These are phyloP conservation scores for Belgica antarctica DNA, from an alignment of 2,888 invertebrate species.

Conservation along the genomic window DNA sequence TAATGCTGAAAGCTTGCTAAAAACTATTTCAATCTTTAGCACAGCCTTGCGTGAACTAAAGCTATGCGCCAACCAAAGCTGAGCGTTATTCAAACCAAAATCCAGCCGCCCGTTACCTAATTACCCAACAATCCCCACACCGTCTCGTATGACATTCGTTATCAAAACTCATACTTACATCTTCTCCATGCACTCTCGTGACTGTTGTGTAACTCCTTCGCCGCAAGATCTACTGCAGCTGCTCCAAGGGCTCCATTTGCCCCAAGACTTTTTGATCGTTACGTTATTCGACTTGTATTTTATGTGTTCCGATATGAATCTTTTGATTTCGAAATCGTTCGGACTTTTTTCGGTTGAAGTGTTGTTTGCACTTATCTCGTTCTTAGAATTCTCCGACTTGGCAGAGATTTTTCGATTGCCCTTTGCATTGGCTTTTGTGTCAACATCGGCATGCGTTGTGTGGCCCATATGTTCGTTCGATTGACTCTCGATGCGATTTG, in stretches of 20 bases:
- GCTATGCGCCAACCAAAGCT: too few relatives aligned
- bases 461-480: conserved; percentile 16
- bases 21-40: too few relatives aligned
- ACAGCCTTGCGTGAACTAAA: too few relatives aligned
- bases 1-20: too few relatives aligned
- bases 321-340: conserved; percentile 34
- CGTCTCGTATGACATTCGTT: too few relatives aligned
- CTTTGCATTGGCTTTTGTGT: conserved; percentile 3
- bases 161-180: conserved; percentile 29
- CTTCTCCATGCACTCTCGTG: conserved; percentile 25
- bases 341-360: conserved; percentile 5
- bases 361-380: conserved; percentile 30
- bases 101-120: too few relatives aligned
- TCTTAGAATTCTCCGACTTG: conserved; percentile 16
- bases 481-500: not conserved
- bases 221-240: conserved; percentile 30
- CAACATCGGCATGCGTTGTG: not conserved
- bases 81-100: too few relatives aligned
- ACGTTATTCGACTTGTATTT: conserved; percentile 18
- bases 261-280: conserved; percentile 35
- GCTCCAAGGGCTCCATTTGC: conserved; percentile 28
- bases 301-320: conserved; percentile 23
- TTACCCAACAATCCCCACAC: too few relatives aligned
- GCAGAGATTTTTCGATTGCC: not conserved
- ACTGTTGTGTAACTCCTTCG: conserved; percentile 31